A percentile compares a stretch with the other conserved stretches of the same genome.
phyloP scores from a whole-genome alignment of 2,113 vertebrate species.

The Columba janthina region DNA sequence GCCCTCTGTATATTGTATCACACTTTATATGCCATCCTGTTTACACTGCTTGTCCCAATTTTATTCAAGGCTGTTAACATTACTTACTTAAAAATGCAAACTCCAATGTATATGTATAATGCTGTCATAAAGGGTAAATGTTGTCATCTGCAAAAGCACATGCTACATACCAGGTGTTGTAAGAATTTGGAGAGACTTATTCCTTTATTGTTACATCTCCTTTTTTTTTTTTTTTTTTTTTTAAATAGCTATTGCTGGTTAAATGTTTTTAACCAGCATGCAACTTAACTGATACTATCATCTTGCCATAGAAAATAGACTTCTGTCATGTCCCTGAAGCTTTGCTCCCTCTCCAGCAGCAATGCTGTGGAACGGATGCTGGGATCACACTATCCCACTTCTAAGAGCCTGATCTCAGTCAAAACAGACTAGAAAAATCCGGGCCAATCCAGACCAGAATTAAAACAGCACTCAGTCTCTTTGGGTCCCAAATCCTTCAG shows the following conservation, averaged over 20 bases:
- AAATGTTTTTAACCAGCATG: not conserved
- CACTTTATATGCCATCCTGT: conserved; percentile 79
- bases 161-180: not conserved
- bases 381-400: not conserved
- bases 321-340: not conserved
- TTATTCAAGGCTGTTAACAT: conserved; percentile 58
- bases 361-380: not conserved
- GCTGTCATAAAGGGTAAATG: conserved; percentile 29
- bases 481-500: not conserved
- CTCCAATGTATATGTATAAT: not conserved
- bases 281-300: not conserved
- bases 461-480: not conserved
- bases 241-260: not conserved
- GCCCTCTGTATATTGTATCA: conserved; percentile 75
- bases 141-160: conserved; percentile 13
- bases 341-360: not conserved
- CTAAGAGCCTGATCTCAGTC: not conserved
- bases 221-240: not conserved
- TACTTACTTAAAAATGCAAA: conserved; percentile 52
- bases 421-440: not conserved
- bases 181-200: not conserved
- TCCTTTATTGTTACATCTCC: not conserved
- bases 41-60: conserved; percentile 70
- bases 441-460: not conserved
- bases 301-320: not conserved